These are phyloP conservation scores for Alca torda DNA, from an alignment of 2,797 vertebrate genomes.

Conservation along the genomic window DNA sequence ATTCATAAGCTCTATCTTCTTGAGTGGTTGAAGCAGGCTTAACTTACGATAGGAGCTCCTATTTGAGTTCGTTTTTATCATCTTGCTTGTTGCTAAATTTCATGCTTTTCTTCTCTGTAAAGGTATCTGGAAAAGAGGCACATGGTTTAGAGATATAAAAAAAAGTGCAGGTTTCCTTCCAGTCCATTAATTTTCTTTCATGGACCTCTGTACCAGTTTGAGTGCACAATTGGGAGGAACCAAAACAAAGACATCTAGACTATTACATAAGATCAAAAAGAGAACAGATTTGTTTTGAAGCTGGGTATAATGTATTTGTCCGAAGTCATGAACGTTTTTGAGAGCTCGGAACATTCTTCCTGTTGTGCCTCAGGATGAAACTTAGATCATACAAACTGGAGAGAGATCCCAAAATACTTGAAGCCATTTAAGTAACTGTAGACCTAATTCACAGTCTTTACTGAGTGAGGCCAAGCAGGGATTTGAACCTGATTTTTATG, in stretches of 20 bases:
- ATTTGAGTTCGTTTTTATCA: background rate
- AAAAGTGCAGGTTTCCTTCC: background rate
- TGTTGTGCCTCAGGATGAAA: constrained; percentile 31
- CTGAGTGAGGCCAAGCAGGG: background rate
- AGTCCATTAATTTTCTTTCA: constrained; percentile 21
- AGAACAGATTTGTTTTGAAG: background rate
- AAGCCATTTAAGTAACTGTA: background rate
- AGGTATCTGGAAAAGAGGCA: background rate
- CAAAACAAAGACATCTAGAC: background rate
- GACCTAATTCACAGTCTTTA: background rate
- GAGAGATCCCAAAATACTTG: constrained; percentile 13
- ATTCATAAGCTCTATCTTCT: background rate
- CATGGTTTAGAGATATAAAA: background rate
- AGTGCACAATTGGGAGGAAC: constrained; percentile 6
- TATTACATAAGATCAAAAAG: background rate
- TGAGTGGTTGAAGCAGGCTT: background rate
- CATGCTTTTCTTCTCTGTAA: background rate
- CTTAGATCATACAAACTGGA: background rate
- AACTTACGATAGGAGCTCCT: background rate
- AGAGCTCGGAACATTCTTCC: constrained; percentile 4
- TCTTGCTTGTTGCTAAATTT: background rate
- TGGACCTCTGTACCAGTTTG: background rate
- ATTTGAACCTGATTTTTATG: constrained; percentile 1
- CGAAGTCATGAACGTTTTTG: background rate
- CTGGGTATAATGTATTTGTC: background rate